Percentiles rank a stretch among this genome's conserved stretches.
These are phyloP conservation scores for Nomada fucata DNA, from an alignment of 2,888 invertebrate genomes.

Conservation along the genomic window DNA sequence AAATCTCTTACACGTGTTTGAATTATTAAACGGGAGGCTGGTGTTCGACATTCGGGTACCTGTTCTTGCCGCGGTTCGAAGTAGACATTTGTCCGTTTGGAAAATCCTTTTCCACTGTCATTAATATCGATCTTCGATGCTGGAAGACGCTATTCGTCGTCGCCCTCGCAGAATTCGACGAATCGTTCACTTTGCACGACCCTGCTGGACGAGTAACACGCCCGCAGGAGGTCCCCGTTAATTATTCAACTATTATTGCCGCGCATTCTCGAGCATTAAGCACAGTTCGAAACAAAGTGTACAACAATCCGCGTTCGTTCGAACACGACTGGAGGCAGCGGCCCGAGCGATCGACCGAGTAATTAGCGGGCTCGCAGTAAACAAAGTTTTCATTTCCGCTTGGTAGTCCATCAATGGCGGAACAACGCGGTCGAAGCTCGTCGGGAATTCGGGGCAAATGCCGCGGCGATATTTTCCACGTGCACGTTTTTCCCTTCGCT, in stretches of 20 bases:
- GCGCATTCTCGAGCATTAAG: not conserved
- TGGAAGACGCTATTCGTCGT: too few relatives aligned
- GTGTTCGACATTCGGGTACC: too few relatives aligned
- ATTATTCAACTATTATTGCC: too few relatives aligned
- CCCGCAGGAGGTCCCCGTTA: too few relatives aligned
- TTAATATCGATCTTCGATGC: too few relatives aligned
- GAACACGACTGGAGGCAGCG: not conserved
- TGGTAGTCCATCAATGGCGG: constrained; percentile 9
- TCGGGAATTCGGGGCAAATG: constrained; percentile 30
- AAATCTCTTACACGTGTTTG: too few relatives aligned
- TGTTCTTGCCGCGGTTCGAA: too few relatives aligned
- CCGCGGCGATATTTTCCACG: constrained; percentile 30
- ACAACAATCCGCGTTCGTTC: not conserved
- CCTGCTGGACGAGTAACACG: too few relatives aligned
- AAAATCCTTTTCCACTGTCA: too few relatives aligned
- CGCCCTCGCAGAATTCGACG: too few relatives aligned
- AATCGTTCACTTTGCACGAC: not conserved
- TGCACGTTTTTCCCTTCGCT: constrained; percentile 4
- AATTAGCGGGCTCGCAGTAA: constrained; percentile 28
- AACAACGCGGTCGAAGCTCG: constrained; percentile 27
- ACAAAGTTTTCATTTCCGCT: constrained; percentile 41
- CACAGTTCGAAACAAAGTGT: not conserved
- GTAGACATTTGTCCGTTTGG: too few relatives aligned
- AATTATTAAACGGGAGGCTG: too few relatives aligned
- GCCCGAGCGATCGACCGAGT: constrained; percentile 6